Base-by-base conservation (phyloP, 2,113 vertebrate species). In the Geococcyx californianus region DNA sequence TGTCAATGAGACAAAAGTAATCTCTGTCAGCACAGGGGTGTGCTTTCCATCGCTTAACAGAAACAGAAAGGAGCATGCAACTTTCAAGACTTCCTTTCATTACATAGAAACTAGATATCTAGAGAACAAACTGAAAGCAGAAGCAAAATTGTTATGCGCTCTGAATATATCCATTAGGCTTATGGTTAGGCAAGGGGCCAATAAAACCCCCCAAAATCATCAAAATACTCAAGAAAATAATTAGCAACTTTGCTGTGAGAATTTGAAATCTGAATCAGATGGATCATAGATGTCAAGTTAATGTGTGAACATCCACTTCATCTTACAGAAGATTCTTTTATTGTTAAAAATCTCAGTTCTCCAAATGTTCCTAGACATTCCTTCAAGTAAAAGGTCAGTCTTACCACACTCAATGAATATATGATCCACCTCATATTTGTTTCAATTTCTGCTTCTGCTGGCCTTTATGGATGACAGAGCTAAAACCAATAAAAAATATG, bases 61-160 rank as follows among this genome's bases (percentile, higher is more conserved):
- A 95, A 95, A 95, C 84, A 79, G 49, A 80, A 95, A 90, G 25
- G 18, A 68, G 44, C 19, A 36, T 24, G 23, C 16, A 40, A 24
- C 66, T 85, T 95, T 73, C 75, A 75, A 73, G 23, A 23, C 68
- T 74, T 89, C 81, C 74, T 90, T 91, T 94, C 49, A 64, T 89
- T 80, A 80, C 79, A n/a, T 92, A 83, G 81, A 84, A 84, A 87
- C 74, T 52, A 52, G 29, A n/a, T 63, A 56, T 63, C 75, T 49
- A 80, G 25, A 70, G 44, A 51, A 73, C 55, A 87, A 88, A 94
- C 33, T 18, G 44, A 94, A 81, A 91, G 63, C 16, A 90, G 76
- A 84, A 56, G 10, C 45, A 86, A 80, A 64, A 7, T 55, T 83
- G 21, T 67, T 31, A 13, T 9, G 29, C 4, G 44, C 2, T 42